Evolutionary conservation across 2,888 invertebrate genomes (phyloP).

Genomic region (Plebejus anna): DNA sequence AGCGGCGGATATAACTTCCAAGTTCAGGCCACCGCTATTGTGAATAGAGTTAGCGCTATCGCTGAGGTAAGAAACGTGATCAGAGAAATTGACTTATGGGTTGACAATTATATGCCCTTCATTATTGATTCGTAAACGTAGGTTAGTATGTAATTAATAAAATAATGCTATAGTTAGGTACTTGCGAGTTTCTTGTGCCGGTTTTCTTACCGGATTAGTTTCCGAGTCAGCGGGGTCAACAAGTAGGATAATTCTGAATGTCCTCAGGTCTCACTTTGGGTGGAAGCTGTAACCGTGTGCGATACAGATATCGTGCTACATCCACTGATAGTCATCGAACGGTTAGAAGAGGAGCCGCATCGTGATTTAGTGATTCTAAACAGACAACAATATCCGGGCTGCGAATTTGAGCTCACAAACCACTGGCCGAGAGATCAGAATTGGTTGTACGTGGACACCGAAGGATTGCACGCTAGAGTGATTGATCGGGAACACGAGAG

Average conservation of each 20-base stretch:
- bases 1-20: constrained; percentile 56
- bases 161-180: too few species aligned
- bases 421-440: constrained; percentile 62
- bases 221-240: too few species aligned
- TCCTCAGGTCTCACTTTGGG: constrained; percentile 55
- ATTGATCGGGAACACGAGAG: constrained; percentile 70
- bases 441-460: constrained; percentile 65
- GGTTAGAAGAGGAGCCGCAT: constrained; percentile 63
- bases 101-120: neutral
- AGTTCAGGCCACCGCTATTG: constrained; percentile 56
- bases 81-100: neutral
- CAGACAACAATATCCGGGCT: constrained; percentile 46
- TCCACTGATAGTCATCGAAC: constrained; percentile 61
- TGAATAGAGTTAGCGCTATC: constrained; percentile 47
- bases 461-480: constrained; percentile 54
- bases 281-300: constrained; percentile 50
- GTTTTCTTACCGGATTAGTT: too few species aligned
- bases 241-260: neutral
- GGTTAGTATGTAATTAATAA: too few species aligned
- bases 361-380: constrained; percentile 54
- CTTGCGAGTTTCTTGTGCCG: too few species aligned
- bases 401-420: constrained; percentile 56
- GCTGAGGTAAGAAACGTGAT: constrained; percentile 49
- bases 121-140: too few species aligned
- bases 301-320: constrained; percentile 47